phyloP scores from a whole-genome alignment of 2,797 vertebrate species.

The Gallinago solitaria region DNA sequence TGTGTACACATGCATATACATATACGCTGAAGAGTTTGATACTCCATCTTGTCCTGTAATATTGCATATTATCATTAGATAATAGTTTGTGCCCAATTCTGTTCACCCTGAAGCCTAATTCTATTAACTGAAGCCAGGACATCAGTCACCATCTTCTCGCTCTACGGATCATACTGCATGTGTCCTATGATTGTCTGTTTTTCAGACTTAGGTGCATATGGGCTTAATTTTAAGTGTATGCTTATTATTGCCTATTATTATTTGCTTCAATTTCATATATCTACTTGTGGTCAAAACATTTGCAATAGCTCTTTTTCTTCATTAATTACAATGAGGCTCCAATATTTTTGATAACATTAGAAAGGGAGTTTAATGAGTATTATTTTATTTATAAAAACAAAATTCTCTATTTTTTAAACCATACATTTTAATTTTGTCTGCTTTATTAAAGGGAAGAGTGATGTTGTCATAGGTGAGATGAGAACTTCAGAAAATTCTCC shows the following conservation, averaged over 20 bases:
- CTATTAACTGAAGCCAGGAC: neutral
- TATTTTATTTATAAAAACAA: neutral
- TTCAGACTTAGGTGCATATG: rapidly evolving
- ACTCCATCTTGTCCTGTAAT: neutral
- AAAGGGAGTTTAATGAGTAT: neutral
- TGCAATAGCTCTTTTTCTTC: rapidly evolving
- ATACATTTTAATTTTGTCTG: neutral
- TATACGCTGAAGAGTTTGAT: neutral
- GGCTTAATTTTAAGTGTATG: neutral
- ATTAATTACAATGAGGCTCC: neutral
- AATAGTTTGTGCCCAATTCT: neutral
- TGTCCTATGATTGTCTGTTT: neutral
- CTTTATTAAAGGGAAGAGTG: neutral
- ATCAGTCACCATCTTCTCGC: neutral
- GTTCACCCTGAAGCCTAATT: neutral
- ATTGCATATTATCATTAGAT: neutral
- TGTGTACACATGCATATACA: neutral
- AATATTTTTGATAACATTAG: neutral
- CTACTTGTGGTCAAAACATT: neutral
- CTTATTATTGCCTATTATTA: neutral
- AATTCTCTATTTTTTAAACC: neutral
- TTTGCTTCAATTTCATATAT: rapidly evolving
- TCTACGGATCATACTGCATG: neutral
- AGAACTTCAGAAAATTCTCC: neutral
- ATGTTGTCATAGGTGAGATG: neutral